A percentile compares a stretch with the other conserved stretches of the same genome.
Conservation (phyloP, 2,113 vertebrate species). For the Cisticola juncidis region DNA sequence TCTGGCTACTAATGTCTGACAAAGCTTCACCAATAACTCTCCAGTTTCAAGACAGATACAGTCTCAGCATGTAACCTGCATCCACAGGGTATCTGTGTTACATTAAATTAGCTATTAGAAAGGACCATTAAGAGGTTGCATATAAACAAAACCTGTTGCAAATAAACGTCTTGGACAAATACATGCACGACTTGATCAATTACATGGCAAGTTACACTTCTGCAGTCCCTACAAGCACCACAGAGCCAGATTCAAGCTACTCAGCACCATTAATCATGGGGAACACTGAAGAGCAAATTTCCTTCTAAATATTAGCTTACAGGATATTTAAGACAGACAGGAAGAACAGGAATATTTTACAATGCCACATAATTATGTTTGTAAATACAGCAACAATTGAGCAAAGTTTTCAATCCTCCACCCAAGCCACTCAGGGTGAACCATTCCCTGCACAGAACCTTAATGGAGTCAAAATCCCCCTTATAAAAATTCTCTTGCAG, state of each 20-base stretch:
- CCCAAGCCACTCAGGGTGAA: background rate
- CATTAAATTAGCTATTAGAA: background rate
- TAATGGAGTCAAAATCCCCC: background rate
- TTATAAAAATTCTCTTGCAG: constrained; percentile 23
- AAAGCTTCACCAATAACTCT: constrained; percentile 14
- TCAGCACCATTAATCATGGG: background rate
- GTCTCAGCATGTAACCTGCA: background rate
- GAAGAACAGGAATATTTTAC: background rate
- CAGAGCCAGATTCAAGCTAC: background rate
- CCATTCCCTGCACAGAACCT: background rate
- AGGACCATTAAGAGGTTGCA: background rate
- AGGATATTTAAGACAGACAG: background rate
- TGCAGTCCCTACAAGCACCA: background rate
- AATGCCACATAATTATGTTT: background rate
- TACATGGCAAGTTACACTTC: background rate
- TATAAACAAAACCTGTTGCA: background rate
- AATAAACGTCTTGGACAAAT: background rate
- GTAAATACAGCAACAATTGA: background rate
- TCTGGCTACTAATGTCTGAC: constrained; percentile 41
- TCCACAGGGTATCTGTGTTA: background rate
- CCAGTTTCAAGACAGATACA: background rate
- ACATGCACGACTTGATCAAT: background rate
- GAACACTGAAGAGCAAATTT: background rate
- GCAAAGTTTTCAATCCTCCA: background rate
- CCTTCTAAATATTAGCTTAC: background rate